Evolutionary conservation across 2,797 vertebrate genomes (phyloP).

Genomic region (Pangasius macronema): DNA sequence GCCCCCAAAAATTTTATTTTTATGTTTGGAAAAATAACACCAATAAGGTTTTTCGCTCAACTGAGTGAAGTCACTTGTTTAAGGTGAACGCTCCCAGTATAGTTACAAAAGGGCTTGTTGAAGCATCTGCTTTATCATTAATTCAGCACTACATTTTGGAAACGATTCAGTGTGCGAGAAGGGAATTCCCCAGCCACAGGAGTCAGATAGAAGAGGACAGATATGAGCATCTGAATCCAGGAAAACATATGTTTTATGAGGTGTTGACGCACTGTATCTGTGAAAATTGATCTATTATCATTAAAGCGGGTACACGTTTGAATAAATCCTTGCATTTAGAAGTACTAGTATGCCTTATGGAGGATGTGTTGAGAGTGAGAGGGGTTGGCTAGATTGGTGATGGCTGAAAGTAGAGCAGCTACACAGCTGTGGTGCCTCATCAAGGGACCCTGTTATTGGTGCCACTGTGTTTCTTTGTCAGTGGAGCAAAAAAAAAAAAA

Average conservation of each 20-base stretch:
- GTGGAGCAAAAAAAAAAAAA: conserved; percentile 19
- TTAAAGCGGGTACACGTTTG: conserved; percentile 56
- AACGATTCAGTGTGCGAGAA: conserved; percentile 62
- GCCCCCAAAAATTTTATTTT: not conserved
- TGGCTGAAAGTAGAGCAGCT: conserved; percentile 76
- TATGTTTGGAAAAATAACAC: not conserved
- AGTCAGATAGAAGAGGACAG: conserved; percentile 70
- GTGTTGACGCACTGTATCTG: conserved; percentile 64
- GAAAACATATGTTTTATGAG: conserved; percentile 73
- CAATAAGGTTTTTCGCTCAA: not conserved
- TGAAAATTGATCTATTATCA: conserved; percentile 52
- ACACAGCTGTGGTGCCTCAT: conserved; percentile 75
- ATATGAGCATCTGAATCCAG: conserved; percentile 58
- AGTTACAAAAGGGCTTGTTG: conserved; percentile 19
- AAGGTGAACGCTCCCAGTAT: conserved; percentile 1
- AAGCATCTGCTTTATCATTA: conserved; percentile 69
- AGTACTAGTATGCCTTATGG: not conserved
- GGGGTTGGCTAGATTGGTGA: conserved; percentile 41
- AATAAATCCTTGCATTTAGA: conserved; percentile 30
- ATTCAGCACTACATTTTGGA: conserved; percentile 69
- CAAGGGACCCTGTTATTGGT: conserved; percentile 69
- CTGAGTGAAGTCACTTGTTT: not conserved
- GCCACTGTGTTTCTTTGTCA: conserved; percentile 77
- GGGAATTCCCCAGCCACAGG: conserved; percentile 68
- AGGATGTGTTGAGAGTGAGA: conserved; percentile 37